phyloP scores from a whole-genome alignment of 2,797 vertebrate species.

The Benthosema pterotum region DNA sequence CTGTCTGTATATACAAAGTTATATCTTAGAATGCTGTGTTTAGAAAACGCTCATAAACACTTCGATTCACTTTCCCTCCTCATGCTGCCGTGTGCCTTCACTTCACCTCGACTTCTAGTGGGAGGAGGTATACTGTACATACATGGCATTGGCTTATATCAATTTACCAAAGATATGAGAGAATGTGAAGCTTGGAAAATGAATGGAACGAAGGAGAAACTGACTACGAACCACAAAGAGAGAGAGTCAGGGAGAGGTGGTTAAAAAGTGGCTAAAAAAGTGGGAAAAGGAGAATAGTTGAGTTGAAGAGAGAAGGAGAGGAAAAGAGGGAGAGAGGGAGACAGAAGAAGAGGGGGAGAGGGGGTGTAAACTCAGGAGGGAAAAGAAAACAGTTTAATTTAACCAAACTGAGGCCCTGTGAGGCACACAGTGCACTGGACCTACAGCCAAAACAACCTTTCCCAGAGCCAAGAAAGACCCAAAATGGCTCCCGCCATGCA shows the following conservation, averaged over 20 bases:
- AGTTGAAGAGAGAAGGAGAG: background rate
- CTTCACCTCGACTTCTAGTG: slow-evolving; percentile 48
- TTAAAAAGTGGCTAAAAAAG: background rate
- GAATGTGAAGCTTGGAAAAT: slow-evolving; percentile 55
- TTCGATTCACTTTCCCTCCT: slow-evolving; percentile 22
- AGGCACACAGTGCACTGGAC: slow-evolving; percentile 55
- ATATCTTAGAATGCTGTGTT: slow-evolving; percentile 62
- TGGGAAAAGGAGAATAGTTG: background rate
- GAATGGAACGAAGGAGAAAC: slow-evolving; percentile 26
- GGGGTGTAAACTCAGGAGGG: slow-evolving; percentile 24
- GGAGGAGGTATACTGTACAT: slow-evolving; percentile 1
- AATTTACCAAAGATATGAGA: slow-evolving; percentile 59
- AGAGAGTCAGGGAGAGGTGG: slow-evolving; percentile 22
- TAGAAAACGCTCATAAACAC: slow-evolving; percentile 63
- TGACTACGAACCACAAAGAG: slow-evolving; percentile 59
- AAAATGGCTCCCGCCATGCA: slow-evolving; percentile 68
- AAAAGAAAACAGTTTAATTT: slow-evolving; percentile 82
- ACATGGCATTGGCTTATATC: slow-evolving; percentile 46
- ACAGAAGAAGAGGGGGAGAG: background rate
- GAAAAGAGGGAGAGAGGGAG: background rate
- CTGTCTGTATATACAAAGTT: slow-evolving; percentile 31
- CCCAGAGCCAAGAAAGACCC: slow-evolving; percentile 62
- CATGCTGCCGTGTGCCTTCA: slow-evolving; percentile 39
- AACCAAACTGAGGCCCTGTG: slow-evolving; percentile 73
- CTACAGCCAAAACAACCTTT: slow-evolving; percentile 68